These are phyloP conservation scores for Camponotus vicinus DNA, from an alignment of 1,140 invertebrate genomes.

Conservation along the genomic window DNA sequence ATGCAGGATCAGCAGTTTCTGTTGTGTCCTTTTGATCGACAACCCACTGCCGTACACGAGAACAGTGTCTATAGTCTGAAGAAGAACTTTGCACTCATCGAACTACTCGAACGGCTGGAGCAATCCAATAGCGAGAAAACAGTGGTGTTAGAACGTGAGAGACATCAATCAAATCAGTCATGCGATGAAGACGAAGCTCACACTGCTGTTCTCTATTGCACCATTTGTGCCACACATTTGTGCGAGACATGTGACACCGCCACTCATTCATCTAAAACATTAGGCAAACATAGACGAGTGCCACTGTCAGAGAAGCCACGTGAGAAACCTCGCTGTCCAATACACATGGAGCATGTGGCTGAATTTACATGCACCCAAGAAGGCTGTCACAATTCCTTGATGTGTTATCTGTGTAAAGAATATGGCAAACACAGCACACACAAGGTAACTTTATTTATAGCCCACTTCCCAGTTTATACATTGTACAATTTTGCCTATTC, in stretches of 20 bases:
- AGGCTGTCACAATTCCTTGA: constrained; percentile 85
- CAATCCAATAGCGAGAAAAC: constrained; percentile 81
- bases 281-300: constrained; percentile 87
- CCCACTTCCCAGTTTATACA: not conserved
- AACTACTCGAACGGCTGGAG: constrained; percentile 88
- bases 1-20: constrained; percentile 83
- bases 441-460: constrained; percentile 81
- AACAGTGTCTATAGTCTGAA: constrained; percentile 88
- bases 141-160: constrained; percentile 85
- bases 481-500: not conserved
- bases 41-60: constrained; percentile 87
- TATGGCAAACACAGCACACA: constrained; percentile 88
- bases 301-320: constrained; percentile 88
- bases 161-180: constrained; percentile 84
- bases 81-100: constrained; percentile 89
- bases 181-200: constrained; percentile 89
- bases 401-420: constrained; percentile 89
- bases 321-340: constrained; percentile 88
- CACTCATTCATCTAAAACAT: constrained; percentile 88
- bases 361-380: constrained; percentile 89
- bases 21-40: constrained; percentile 88
- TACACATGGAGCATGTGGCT: constrained; percentile 87
- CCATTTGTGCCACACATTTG: constrained; percentile 87
- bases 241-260: constrained; percentile 87
- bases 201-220: constrained; percentile 88